phyloP scores from a whole-genome alignment of 2,113 vertebrate species.

The Anoura caudifer region DNA sequence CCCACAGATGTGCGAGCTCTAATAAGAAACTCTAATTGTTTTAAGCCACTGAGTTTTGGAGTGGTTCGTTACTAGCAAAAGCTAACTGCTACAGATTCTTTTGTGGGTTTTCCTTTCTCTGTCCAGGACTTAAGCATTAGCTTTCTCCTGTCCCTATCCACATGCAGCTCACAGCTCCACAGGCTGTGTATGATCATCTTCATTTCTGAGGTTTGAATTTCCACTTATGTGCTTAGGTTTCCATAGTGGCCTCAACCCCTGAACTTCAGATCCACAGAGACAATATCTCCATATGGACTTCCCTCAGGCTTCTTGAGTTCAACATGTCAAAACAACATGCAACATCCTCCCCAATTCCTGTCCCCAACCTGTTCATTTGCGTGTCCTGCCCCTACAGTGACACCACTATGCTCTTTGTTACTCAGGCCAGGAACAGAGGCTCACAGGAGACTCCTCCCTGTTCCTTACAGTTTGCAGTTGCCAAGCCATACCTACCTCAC shows the following conservation, averaged over 20 bases:
- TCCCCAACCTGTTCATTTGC: neutral
- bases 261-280: neutral
- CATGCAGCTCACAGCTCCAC: neutral
- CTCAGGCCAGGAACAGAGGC: neutral
- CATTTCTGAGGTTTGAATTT: neutral
- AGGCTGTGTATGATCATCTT: neutral
- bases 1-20: neutral
- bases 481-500: neutral
- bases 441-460: neutral
- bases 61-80: neutral
- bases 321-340: neutral
- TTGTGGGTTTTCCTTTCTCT: neutral
- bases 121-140: neutral
- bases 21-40: neutral
- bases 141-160: neutral
- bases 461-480: neutral
- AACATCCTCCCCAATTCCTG: neutral
- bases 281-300: neutral
- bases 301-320: neutral
- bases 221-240: neutral
- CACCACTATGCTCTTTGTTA: neutral
- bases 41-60: neutral
- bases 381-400: neutral
- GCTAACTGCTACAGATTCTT: neutral
- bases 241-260: neutral